Conservation (phyloP, 2,113 vertebrate species). For the Antigone vipio region DNA sequence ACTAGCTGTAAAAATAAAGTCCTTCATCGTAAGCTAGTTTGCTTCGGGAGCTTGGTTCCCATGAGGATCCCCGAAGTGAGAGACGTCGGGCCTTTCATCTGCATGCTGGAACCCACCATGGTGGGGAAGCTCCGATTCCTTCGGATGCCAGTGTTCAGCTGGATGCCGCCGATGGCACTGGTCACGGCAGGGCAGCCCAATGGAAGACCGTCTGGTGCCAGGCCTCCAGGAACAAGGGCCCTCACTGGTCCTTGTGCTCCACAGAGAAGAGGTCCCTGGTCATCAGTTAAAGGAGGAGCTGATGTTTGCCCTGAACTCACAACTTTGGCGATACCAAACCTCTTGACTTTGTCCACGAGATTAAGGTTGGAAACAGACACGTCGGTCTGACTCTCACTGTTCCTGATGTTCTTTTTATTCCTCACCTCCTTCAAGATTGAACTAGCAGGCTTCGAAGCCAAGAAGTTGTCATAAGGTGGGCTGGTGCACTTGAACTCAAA, state of each 20-base stretch:
- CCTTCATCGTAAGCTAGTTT: slow-evolving; percentile 77
- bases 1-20: slow-evolving; percentile 51
- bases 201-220: slow-evolving; percentile 69
- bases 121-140: slow-evolving; percentile 94
- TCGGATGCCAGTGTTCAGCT: slow-evolving; percentile 86
- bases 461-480: slow-evolving; percentile 88
- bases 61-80: slow-evolving; percentile 84
- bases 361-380: slow-evolving; percentile 89
- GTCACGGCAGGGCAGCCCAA: slow-evolving; percentile 71
- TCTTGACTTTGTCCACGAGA: slow-evolving; percentile 93
- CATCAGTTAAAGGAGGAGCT: slow-evolving; percentile 63
- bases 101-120: slow-evolving; percentile 97
- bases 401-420: slow-evolving; percentile 78
- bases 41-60: slow-evolving; percentile 80
- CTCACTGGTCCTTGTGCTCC: slow-evolving; percentile 81
- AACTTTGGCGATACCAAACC: slow-evolving; percentile 84
- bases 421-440: slow-evolving; percentile 92
- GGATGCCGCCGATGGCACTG: slow-evolving; percentile 80
- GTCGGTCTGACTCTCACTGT: slow-evolving; percentile 87
- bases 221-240: slow-evolving; percentile 76
- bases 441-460: slow-evolving; percentile 93
- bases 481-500: slow-evolving; percentile 88
- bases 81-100: slow-evolving; percentile 89
- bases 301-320: slow-evolving; percentile 73
- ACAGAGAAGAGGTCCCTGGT: slow-evolving; percentile 78